A percentile compares a stretch with the other conserved stretches of the same genome.
Conservation (phyloP, 2,888 invertebrate genomes). For the Xestia xanthographa region DNA sequence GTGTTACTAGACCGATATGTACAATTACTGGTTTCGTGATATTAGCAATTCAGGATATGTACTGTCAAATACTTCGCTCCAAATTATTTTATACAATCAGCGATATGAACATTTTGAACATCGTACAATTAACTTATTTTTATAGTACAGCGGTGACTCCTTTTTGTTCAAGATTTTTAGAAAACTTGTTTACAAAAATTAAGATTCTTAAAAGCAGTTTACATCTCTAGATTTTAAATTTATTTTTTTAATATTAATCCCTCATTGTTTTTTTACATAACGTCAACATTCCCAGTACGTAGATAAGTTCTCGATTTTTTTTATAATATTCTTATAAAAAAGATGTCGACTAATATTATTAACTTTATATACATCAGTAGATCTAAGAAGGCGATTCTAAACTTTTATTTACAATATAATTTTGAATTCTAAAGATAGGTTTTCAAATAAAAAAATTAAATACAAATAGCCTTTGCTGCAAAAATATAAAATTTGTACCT, state of each 20-base stretch:
- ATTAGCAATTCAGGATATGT: constrained; percentile 70
- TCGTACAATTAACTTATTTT: constrained; percentile 24
- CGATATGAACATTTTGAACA: constrained; percentile 30
- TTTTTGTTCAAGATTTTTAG: constrained; percentile 49
- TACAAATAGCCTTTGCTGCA: constrained; percentile 67
- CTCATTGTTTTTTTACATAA: constrained; percentile 56
- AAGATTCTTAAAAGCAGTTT: constrained; percentile 59
- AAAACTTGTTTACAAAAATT: constrained; percentile 62
- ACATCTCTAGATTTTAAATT: constrained; percentile 47
- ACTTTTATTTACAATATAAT: constrained; percentile 77
- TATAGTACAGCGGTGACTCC: constrained; percentile 43
- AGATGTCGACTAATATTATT: constrained; percentile 71
- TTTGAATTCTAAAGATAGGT: constrained; percentile 68
- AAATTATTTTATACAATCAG: constrained; percentile 50
- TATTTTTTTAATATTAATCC: constrained; percentile 50
- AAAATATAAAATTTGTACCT: constrained; percentile 72
- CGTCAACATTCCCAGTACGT: constrained; percentile 61
- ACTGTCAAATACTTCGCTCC: constrained; percentile 52
- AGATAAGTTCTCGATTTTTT: constrained; percentile 59
- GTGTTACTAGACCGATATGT: constrained; percentile 76
- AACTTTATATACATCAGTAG: constrained; percentile 78
- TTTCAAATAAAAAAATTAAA: constrained; percentile 59
- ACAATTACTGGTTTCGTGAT: constrained; percentile 73
- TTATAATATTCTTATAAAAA: constrained; percentile 68
- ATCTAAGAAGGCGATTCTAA: constrained; percentile 88